Evolutionary conservation across 2,888 invertebrate species (phyloP), one percentile per base, ranked within the genome.

Genomic region (Ephialtes manifestator): DNA sequence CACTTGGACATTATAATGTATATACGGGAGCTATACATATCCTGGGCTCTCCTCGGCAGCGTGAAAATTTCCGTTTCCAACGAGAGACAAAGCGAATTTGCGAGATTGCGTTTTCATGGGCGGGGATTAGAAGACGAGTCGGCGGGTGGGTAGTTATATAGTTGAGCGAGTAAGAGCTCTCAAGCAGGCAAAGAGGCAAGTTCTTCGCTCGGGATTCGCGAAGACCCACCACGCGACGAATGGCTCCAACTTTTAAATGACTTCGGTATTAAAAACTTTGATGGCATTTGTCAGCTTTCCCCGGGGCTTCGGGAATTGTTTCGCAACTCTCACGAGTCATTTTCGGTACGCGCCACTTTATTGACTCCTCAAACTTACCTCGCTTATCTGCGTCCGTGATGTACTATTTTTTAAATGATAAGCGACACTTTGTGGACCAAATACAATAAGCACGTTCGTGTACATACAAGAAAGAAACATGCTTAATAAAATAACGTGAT

Each of bases 231-330:
- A 89, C 87, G 89, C 89, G 92, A 92, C 90, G 89, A 90, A 92
- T 89, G 89, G 89, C 86, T 76, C 88, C 85, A 91, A 92, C 89
- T 92, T 92, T 92, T 91, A 92, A 92, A 92, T 92, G 91, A 92
- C 92, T 92, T 91, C 86, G 91, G 92, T 89, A 92, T 92, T 92
- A 92, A 92, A 88, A 92, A 92, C 90, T 92, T 92, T 92, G 92
- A 92, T 92, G 90, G 92, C 90, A 92, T 92, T 92, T 92, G 92
- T 92, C 92, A 91, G 90, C 89, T 91, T 90, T 88, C 88, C 87
- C 87, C 51, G 70, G 87, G 88, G 83, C 83, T 85, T 86, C 68
- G 88, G 84, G 88, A 90, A 92, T 92, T 91, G 92, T 92, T 92
- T 92, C 90, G 89, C 83, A 92, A 92, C 92, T 92, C 89, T 91